A percentile compares a stretch with the other conserved stretches of the same genome.
Conservation (phyloP, 2,888 invertebrate species). For the Euproctis similis region DNA sequence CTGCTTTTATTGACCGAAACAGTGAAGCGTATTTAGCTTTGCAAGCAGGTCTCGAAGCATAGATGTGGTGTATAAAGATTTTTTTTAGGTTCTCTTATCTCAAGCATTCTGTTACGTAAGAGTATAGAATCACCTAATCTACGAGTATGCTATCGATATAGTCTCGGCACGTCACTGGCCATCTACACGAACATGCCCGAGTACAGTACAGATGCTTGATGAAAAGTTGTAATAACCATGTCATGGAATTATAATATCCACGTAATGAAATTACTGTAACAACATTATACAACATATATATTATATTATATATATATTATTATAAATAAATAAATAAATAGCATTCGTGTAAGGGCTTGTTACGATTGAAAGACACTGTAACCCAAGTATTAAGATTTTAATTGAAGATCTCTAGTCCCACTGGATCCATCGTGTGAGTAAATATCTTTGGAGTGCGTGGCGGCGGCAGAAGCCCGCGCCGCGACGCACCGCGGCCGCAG, state of each 20-base stretch:
- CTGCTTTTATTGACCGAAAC: slow-evolving; percentile 63
- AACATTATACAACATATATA: slow-evolving; percentile 68
- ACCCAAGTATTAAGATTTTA: slow-evolving; percentile 78
- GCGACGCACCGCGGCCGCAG: slow-evolving; percentile 25
- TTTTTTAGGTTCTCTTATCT: slow-evolving; percentile 66
- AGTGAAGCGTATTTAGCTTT: slow-evolving; percentile 61
- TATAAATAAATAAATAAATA: too few species aligned
- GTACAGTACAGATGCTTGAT: slow-evolving; percentile 61
- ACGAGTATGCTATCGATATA: slow-evolving; percentile 18
- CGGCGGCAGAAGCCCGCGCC: slow-evolving; percentile 25
- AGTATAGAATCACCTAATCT: slow-evolving; percentile 26
- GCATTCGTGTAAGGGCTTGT: slow-evolving; percentile 79
- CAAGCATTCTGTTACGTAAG: slow-evolving; percentile 57
- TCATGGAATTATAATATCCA: slow-evolving; percentile 76
- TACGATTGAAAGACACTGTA: slow-evolving; percentile 77
- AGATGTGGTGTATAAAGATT: slow-evolving; percentile 66
- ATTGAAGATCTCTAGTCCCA: slow-evolving; percentile 82
- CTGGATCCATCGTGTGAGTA: slow-evolving; percentile 75
- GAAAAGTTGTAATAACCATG: slow-evolving; percentile 69
- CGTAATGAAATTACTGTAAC: slow-evolving; percentile 76
- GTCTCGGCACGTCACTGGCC: slow-evolving; percentile 17
- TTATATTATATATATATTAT: slow-evolving; percentile 53
- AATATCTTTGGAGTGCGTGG: slow-evolving; percentile 42
- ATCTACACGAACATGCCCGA: slow-evolving; percentile 31
- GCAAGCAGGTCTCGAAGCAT: slow-evolving; percentile 64